A percentile compares a stretch with the other conserved stretches of the same genome.
Evolutionary conservation across 2,888 invertebrate genomes (phyloP).

Genomic region (Dimorphilus gyrociliatus): DNA sequence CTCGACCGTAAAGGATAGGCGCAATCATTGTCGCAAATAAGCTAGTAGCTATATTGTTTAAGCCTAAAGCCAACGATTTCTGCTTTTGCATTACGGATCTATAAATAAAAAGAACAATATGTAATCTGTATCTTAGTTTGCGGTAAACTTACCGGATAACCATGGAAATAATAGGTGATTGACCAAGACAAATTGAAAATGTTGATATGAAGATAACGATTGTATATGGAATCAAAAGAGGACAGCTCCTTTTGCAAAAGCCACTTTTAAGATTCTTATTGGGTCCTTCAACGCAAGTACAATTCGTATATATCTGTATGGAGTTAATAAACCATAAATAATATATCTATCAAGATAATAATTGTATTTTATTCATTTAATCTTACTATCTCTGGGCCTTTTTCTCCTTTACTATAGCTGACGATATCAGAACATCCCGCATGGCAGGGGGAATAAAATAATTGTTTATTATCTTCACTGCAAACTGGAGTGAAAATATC

Average conservation of each 20-base stretch:
- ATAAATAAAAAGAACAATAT: conserved; percentile 2
- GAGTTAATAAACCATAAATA: too few species aligned
- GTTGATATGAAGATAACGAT: conserved; percentile 5
- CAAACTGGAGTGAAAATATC: conserved; percentile 4
- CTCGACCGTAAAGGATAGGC: too few species aligned
- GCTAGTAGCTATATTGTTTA: conserved; percentile 5
- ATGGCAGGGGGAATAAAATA: conserved; percentile 5
- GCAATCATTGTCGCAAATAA: too few species aligned
- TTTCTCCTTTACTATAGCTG: too few species aligned
- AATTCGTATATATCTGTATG: conserved; percentile 3
- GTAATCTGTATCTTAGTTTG: not conserved
- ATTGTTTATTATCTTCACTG: conserved; percentile 1
- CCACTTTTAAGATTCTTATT: not conserved
- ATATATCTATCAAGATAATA: not conserved
- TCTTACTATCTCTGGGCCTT: not conserved
- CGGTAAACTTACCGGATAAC: conserved; percentile 4
- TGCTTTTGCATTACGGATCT: conserved; percentile 1
- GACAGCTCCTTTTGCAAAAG: conserved; percentile 3
- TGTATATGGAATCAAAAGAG: conserved; percentile 4
- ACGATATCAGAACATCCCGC: too few species aligned
- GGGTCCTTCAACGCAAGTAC: not conserved
- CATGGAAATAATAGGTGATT: conserved; percentile 4
- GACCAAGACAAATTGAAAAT: conserved; percentile 2
- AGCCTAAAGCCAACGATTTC: conserved; percentile 4
- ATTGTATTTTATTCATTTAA: not conserved